These are phyloP conservation scores for Halocynthia roretzi DNA, from an alignment of 23 tunicate genomes.

Conservation along the genomic window DNA sequence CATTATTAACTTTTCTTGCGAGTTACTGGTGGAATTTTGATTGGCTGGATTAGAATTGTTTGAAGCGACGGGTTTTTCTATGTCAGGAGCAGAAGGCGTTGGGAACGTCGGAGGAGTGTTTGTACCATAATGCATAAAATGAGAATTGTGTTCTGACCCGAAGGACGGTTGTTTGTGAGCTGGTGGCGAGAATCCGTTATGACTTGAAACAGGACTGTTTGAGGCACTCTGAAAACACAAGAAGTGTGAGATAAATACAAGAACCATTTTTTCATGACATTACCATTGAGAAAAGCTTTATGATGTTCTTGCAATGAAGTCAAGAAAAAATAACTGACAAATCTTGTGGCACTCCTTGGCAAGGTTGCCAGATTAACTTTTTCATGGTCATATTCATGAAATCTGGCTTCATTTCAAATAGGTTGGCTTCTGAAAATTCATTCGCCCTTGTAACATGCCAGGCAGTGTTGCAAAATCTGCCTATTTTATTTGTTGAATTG, in stretches of 20 bases:
- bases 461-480: background rate
- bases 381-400: too few species aligned
- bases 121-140: background rate
- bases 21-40: background rate
- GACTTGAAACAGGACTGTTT: slow-evolving; percentile 77
- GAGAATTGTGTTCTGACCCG: slow-evolving; percentile 6
- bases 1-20: background rate
- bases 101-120: background rate
- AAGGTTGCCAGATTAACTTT: too few species aligned
- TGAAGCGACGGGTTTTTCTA: background rate
- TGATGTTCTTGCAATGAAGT: too few species aligned
- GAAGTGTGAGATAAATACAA: background rate
- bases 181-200: slow-evolving; percentile 76
- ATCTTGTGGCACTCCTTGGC: too few species aligned
- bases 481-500: background rate
- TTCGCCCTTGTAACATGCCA: too few species aligned
- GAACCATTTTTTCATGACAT: too few species aligned
- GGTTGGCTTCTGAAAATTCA: too few species aligned
- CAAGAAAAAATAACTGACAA: too few species aligned
- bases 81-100: background rate
- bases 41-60: background rate
- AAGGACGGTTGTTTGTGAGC: slow-evolving; percentile 16
- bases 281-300: too few species aligned
- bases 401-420: too few species aligned
- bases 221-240: slow-evolving; percentile 37